Base-by-base conservation (phyloP, 2,113 vertebrate genomes). In the Lathamus discolor region DNA sequence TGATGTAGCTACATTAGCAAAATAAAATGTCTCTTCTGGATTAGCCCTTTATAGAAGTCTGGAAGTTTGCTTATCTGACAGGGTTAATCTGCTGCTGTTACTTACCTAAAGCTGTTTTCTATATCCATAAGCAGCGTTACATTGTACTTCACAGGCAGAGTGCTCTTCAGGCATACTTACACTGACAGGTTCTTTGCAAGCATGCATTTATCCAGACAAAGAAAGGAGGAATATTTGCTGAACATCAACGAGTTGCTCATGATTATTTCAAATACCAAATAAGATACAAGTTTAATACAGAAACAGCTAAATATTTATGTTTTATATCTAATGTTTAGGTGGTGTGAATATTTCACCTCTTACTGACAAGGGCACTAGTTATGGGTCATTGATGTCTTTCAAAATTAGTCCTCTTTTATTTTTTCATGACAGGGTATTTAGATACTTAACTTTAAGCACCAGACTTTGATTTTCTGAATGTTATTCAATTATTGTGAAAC, bases 211-310 rank as follows among this genome's bases (percentile, higher is more conserved):
- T 73, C 19, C 31, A 64, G 18, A 27, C 35, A 72, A 54, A 77
- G 51, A 84, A 83, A 19, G 10, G 25, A 70, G 25, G 31, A 66
- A 44, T 92, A 51, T 93, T 67, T 93, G 76, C 75, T 75, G 68
- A 72, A 51, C 22, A 75, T 92, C 64, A 62, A 33, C 9, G 28
- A 73, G 4, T 66, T 59, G 79, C 28, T 93, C 29, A 52, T 81
- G 54, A 77, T 96, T 83, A 66, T 78, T 35, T 64, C 51, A 92
- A 94, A 69, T 77, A 44, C 48, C 22, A 94, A 96, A 68, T 76
- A 49, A 92, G 57, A 95, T 44, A 67, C 41, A 94, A 76, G 43
- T 85, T 96, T 80, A 62, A 82, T 88, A 63, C 22, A 31, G 73
- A 61, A 62, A 13, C 17, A 66, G 49, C 0, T 1, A 57, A 86